phyloP scores from a whole-genome alignment of 2,113 vertebrate species.

The Brachyistius frenatus region DNA sequence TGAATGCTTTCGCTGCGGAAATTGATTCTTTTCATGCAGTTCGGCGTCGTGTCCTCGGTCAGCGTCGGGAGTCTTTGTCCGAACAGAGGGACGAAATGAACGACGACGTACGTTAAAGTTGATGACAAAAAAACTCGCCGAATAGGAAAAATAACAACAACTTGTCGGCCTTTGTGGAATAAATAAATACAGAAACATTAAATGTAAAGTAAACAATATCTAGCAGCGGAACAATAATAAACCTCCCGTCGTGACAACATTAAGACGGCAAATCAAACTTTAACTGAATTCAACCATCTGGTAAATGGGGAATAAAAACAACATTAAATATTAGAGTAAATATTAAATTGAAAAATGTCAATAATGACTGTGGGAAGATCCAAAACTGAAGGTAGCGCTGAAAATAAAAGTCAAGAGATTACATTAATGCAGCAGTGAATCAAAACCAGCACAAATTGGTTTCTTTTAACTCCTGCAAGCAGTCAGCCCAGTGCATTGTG shows the following conservation, averaged over 20 bases:
- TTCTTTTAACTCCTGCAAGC: too few relatives aligned
- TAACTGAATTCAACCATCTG: not conserved
- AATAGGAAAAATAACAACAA: not conserved
- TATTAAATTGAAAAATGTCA: too few relatives aligned
- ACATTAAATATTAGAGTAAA: too few relatives aligned
- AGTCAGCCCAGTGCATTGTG: too few relatives aligned
- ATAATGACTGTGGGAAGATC: too few relatives aligned
- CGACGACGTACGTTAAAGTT: not conserved
- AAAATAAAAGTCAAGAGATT: too few relatives aligned
- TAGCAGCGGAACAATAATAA: too few relatives aligned
- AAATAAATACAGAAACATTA: not conserved
- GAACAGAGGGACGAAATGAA: not conserved
- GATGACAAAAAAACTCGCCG: not conserved
- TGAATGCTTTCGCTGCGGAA: not conserved
- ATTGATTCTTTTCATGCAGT: not conserved
- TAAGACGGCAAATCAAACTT: not conserved
- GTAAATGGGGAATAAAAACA: too few relatives aligned
- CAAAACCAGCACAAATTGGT: too few relatives aligned
- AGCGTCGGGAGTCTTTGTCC: not conserved
- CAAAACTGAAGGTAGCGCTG: too few relatives aligned
- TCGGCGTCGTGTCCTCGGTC: not conserved
- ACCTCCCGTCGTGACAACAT: too few relatives aligned
- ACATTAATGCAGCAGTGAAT: too few relatives aligned
- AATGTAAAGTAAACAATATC: not conserved
- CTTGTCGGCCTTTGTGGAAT: not conserved